Percentiles rank a stretch among this genome's conserved stretches.
phyloP scores from a whole-genome alignment of 2,888 invertebrate species.

The Watsonalla binaria region DNA sequence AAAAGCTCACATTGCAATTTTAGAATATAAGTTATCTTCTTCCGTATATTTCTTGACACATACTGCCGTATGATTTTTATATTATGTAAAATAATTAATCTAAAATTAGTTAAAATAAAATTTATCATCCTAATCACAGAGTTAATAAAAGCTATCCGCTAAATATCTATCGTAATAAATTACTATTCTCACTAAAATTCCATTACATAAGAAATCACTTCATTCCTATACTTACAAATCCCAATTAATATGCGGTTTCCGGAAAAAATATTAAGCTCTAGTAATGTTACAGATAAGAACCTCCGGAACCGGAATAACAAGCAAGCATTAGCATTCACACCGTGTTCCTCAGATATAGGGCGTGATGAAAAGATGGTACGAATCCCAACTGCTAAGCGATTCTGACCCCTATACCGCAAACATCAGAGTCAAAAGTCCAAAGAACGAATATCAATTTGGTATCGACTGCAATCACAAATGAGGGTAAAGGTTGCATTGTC shows the following conservation, averaged over 20 bases:
- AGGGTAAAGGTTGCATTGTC: conserved; percentile 1
- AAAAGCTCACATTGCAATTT: too few species aligned
- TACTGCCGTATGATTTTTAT: too few species aligned
- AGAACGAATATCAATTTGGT: not conserved
- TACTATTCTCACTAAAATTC: too few species aligned
- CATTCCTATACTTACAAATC: conserved; percentile 19
- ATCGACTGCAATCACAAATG: not conserved
- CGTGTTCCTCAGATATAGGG: conserved; percentile 28
- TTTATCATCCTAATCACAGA: too few species aligned
- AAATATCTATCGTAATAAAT: too few species aligned
- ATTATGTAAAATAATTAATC: too few species aligned
- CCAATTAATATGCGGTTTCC: conserved; percentile 40
- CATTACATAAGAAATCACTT: not conserved
- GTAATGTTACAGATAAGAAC: conserved; percentile 42
- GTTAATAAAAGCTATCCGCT: too few species aligned
- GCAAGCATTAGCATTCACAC: conserved; percentile 31
- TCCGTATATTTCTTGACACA: too few species aligned
- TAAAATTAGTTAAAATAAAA: too few species aligned
- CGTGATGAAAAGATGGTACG: conserved; percentile 29
- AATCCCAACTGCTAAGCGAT: conserved; percentile 10
- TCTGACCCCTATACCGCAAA: not conserved
- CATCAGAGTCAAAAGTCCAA: not conserved
- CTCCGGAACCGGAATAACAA: conserved; percentile 35
- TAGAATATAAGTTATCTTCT: too few species aligned
- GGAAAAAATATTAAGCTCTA: conserved; percentile 38